Conservation (phyloP, 2,113 vertebrate species). For the Bubo scandiacus region DNA sequence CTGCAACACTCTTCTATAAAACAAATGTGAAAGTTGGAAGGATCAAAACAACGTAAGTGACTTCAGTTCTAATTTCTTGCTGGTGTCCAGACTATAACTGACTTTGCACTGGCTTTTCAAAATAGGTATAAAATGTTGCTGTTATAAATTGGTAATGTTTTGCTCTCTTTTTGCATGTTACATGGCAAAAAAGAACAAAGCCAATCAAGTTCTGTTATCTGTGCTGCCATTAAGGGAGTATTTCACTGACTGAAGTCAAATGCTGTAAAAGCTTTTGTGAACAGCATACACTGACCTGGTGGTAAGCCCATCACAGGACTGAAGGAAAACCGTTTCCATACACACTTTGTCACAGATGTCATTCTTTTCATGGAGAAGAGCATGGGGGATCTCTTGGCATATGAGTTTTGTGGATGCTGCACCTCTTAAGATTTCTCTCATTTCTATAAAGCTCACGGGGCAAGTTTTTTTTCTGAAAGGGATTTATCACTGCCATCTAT, state of each 20-base stretch:
- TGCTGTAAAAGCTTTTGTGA: not conserved
- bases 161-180: not conserved
- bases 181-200: not conserved
- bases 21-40: not conserved
- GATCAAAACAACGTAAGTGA: not conserved
- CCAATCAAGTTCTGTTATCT: not conserved
- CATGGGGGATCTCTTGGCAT: not conserved
- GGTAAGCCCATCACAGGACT: not conserved
- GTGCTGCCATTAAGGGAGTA: not conserved
- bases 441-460: not conserved
- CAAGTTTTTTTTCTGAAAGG: not conserved
- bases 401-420: not conserved
- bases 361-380: not conserved
- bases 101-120: not conserved
- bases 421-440: not conserved
- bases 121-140: not conserved
- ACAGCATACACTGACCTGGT: not conserved
- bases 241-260: not conserved
- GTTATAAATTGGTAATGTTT: not conserved
- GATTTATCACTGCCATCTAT: not conserved
- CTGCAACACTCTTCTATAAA: rapidly evolving
- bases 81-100: not conserved
- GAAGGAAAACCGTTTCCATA: not conserved
- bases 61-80: not conserved
- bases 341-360: not conserved